A percentile compares a stretch with the other conserved stretches of the same genome.
phyloP scores from a whole-genome alignment of 2,113 vertebrate genomes.

The Corydoras sp. region DNA sequence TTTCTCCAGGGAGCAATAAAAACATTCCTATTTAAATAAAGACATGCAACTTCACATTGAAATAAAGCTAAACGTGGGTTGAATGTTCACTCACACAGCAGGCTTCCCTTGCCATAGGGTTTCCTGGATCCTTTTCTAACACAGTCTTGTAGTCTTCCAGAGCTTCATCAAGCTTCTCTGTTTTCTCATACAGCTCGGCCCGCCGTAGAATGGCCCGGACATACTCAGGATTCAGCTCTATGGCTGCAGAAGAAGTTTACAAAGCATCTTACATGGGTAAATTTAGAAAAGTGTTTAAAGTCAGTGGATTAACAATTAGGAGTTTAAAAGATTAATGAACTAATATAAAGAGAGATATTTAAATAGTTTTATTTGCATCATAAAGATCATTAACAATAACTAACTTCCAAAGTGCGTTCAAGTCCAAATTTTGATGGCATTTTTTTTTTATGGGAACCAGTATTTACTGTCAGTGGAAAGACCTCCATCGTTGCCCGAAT shows the following conservation, averaged over 20 bases:
- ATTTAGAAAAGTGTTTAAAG: background rate
- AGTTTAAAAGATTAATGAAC: too few relatives aligned
- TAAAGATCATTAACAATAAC: too few relatives aligned
- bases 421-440: too few relatives aligned
- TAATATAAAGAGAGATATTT: too few relatives aligned
- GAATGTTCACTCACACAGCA: conserved; percentile 46
- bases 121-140: conserved; percentile 77
- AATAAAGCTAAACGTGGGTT: background rate
- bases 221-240: conserved; percentile 80
- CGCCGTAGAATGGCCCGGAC: conserved; percentile 80
- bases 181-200: conserved; percentile 89
- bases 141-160: conserved; percentile 86
- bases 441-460: too few relatives aligned
- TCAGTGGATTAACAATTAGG: background rate
- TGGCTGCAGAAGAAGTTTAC: conserved; percentile 58
- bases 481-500: too few relatives aligned
- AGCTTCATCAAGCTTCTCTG: conserved; percentile 91
- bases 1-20: too few relatives aligned
- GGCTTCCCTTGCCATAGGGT: conserved; percentile 77
- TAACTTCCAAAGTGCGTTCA: too few relatives aligned
- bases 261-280: background rate
- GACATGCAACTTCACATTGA: background rate
- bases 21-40: too few relatives aligned
- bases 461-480: too few relatives aligned
- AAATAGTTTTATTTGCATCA: too few relatives aligned